Evolutionary conservation across 2,113 vertebrate genomes (phyloP), one percentile per base, ranked within the genome.

Genomic region (Thryonomys swinderianus): DNA sequence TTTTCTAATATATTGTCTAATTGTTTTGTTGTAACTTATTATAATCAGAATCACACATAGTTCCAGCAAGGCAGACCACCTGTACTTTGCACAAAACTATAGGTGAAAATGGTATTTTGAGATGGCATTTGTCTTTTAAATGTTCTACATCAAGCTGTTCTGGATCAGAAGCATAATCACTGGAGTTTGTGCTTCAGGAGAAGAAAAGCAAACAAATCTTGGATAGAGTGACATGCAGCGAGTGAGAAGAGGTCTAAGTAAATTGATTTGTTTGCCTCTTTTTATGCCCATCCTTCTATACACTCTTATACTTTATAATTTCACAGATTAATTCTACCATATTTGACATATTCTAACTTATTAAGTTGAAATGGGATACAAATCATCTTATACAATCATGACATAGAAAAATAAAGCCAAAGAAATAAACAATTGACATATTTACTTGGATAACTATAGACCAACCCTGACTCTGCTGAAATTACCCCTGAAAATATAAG

Each of bases 341-440:
- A 71, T 4, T 85, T 85, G 27, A 61, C 23, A n/a, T 74, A 73
- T 66, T 73, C 80, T 83, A 53, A 61, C 21, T 45, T 86, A 95
- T 71, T 59, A 85, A 76, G 79, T 34, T 73, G 42, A 87, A 84
- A 90, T 84, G 51, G 30, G n/a, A 74, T 92, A 48, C 64, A 45
- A 85, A 83, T 57, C 85, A 80, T 48, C 48, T 82, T 48, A 7
- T 40, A 78, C n/a, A 93, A 94, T 14, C 23, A 91, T 57, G 37
- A 93, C 37, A 90, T 8, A 66, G 62, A 66, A 76, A 91, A 93
- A 81, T 16, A n/a, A 71, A 95, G 32, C 69, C 8, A 74, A 16
- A 55, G 13, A 42, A 55, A 20, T 55, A 48, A 80, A 55, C 2
- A 64, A 45, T 34, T 62, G 21, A 73, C 59, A 16, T 25, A 66